A percentile compares a stretch with the other conserved stretches of the same genome.
These are phyloP conservation scores for Aphidius ervi DNA, from an alignment of 1,140 invertebrate genomes.

Conservation along the genomic window DNA sequence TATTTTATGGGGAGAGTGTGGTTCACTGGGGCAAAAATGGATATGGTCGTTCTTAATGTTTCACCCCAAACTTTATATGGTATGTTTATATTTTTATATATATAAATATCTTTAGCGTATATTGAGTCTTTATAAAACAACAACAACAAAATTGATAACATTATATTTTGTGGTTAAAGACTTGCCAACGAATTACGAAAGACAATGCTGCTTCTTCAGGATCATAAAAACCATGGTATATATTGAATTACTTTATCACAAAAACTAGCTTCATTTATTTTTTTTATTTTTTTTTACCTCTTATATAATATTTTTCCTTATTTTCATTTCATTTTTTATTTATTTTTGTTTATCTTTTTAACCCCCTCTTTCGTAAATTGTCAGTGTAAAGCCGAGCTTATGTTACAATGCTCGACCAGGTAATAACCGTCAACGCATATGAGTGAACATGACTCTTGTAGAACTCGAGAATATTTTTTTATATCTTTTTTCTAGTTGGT, in stretches of 20 bases:
- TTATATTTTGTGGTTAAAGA: constrained; percentile 33
- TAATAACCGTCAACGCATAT: constrained; percentile 17
- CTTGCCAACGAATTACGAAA: constrained; percentile 22
- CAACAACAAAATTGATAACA: constrained; percentile 23
- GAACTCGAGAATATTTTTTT: too few relatives aligned
- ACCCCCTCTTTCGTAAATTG: constrained; percentile 27
- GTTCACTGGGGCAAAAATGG: constrained; percentile 11
- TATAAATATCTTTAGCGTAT: too few relatives aligned
- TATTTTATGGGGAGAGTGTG: background rate
- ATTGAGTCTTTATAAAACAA: too few relatives aligned
- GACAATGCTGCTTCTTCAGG: background rate
- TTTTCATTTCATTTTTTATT: constrained; percentile 16
- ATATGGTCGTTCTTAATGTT: constrained; percentile 9
- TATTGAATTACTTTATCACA: constrained; percentile 33
- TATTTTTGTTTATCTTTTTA: constrained; percentile 6
- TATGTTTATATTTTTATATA: background rate
- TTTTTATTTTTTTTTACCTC: constrained; percentile 9
- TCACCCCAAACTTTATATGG: background rate
- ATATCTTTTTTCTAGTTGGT: too few relatives aligned
- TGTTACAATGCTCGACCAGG: constrained; percentile 3
- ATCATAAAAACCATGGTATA: constrained; percentile 6
- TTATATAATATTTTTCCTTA: constrained; percentile 3
- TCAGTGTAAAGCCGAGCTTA: constrained; percentile 13
- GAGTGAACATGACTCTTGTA: too few relatives aligned
- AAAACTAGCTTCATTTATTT: background rate